These are phyloP conservation scores for Holothuria glaberrima DNA, from an alignment of 35 echinoderm and acorn worm genomes.

Conservation along the genomic window DNA sequence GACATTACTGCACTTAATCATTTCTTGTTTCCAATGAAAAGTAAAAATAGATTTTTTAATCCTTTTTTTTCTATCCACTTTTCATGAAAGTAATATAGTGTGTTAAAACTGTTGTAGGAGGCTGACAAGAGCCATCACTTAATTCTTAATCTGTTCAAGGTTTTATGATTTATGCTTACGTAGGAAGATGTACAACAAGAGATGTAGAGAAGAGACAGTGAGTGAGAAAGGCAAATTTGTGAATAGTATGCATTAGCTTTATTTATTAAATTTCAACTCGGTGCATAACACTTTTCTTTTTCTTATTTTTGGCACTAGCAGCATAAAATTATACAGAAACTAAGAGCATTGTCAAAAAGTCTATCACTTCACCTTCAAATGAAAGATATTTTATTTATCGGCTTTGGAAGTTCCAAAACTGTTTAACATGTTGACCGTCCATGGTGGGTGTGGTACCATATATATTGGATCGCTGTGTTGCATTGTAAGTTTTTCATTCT, in stretches of 20 bases:
- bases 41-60: too few species aligned
- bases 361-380: conserved; percentile 41
- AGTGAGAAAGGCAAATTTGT: neutral
- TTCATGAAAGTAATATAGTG: too few species aligned
- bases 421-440: conserved; percentile 20
- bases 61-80: too few species aligned
- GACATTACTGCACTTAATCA: too few species aligned
- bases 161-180: neutral
- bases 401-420: too few species aligned
- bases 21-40: too few species aligned
- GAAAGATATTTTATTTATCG: conserved; percentile 43
- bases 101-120: too few species aligned
- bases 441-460: conserved; percentile 24
- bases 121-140: too few species aligned
- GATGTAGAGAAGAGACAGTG: neutral
- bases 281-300: conserved; percentile 5
- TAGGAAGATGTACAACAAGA: conserved; percentile 2
- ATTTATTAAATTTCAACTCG: conserved; percentile 27
- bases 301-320: neutral
- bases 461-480: conserved; percentile 17
- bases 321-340: conserved; percentile 3
- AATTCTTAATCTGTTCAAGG: too few species aligned
- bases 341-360: conserved; percentile 14
- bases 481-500: conserved; percentile 31
- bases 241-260: neutral